Evolutionary conservation across 2,113 vertebrate species (phyloP).

Genomic region (Mugil cephalus): DNA sequence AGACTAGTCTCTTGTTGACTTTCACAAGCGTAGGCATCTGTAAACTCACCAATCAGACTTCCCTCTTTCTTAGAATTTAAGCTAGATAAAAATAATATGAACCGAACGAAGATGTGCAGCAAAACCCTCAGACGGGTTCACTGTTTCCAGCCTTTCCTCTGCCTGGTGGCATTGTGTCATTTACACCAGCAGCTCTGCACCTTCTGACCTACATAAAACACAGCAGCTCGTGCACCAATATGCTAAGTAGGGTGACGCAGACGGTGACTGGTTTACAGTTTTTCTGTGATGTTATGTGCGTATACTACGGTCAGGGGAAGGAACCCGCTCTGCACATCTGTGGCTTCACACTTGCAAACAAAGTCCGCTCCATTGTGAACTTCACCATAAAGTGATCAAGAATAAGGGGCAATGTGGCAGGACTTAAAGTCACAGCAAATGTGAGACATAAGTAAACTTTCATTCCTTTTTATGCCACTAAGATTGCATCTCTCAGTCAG

Average conservation of each 20-base stretch:
- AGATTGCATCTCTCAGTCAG: conserved; percentile 41
- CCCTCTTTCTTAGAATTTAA: not conserved
- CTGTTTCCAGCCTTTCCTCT: conserved; percentile 17
- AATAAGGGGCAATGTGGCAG: conserved; percentile 29
- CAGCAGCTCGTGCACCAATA: conserved; percentile 28
- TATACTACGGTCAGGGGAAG: not conserved
- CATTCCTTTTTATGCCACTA: not conserved
- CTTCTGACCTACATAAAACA: conserved; percentile 66
- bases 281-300: not conserved
- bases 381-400: conserved; percentile 3
- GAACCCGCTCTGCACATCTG: conserved; percentile 28
- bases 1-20: conserved; percentile 28
- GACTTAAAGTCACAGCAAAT: conserved; percentile 25
- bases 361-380: conserved; percentile 17
- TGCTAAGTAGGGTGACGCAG: conserved; percentile 26
- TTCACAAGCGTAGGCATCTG: not conserved
- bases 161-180: conserved; percentile 43
- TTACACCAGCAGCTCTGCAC: conserved; percentile 48
- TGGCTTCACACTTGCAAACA: conserved; percentile 20
- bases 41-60: not conserved
- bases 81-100: not conserved
- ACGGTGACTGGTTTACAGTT: conserved; percentile 2
- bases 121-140: not conserved
- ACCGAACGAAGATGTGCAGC: not conserved
- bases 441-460: not conserved